Conservation (phyloP, 2,797 vertebrate species). For the Pangasius larnaudii region DNA sequence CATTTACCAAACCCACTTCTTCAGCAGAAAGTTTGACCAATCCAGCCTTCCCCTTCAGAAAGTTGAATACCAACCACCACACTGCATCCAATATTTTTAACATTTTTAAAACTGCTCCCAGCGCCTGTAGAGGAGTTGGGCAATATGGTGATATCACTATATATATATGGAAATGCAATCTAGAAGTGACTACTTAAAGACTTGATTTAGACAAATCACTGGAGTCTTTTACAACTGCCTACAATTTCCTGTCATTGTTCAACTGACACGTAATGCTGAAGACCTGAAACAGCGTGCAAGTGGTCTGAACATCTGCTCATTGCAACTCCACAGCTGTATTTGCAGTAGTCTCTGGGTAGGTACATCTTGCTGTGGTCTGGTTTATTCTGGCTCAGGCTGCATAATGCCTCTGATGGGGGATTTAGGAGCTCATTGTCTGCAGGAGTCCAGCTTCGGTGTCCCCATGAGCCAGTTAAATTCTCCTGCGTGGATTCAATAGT, state of each 20-base stretch:
- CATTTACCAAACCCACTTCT: not conserved
- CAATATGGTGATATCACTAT: not conserved
- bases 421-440: constrained; percentile 75
- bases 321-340: constrained; percentile 5
- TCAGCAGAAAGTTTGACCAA: not conserved
- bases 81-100: not conserved
- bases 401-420: constrained; percentile 59
- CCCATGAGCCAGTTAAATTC: constrained; percentile 72
- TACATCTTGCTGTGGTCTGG: not conserved
- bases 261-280: not conserved
- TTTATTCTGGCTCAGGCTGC: not conserved
- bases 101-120: no score
- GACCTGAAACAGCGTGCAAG: not conserved
- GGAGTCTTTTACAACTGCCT: not conserved
- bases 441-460: constrained; percentile 75
- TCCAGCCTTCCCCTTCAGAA: not conserved
- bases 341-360: not conserved
- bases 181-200: not conserved
- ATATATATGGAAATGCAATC: no score
- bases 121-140: not conserved
- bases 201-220: not conserved
- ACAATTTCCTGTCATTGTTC: no score
- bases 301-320: constrained; percentile 3
- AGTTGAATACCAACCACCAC: not conserved
- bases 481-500: constrained; percentile 59